These are phyloP conservation scores for Psittacula derbiana DNA, from an alignment of 2,797 vertebrate genomes.

Conservation along the genomic window DNA sequence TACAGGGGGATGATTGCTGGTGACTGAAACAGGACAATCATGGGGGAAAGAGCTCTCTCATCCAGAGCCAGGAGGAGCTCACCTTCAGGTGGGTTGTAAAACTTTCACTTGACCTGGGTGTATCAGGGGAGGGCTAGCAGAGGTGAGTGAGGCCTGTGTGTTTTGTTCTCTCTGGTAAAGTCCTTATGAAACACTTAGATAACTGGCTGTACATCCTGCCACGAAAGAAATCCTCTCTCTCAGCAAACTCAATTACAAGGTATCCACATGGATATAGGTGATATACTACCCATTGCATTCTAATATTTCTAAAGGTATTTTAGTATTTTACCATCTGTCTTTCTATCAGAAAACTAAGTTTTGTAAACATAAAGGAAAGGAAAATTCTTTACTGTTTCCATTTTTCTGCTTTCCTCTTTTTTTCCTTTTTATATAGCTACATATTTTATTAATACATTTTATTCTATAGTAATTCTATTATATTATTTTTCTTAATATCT, in stretches of 20 bases:
- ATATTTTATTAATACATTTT: neutral
- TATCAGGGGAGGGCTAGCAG: neutral
- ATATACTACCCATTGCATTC: neutral
- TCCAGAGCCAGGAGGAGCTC: neutral
- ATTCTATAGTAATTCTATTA: neutral
- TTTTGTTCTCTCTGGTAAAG: neutral
- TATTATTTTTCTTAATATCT: neutral
- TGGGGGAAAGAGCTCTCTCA: neutral
- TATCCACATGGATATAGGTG: neutral
- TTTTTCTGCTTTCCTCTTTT: neutral
- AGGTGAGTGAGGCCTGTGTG: neutral
- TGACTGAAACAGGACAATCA: rapidly evolving
- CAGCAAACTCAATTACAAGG: neutral
- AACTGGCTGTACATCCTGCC: neutral
- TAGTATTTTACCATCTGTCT: neutral
- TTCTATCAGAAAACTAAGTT: neutral
- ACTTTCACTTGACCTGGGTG: neutral
- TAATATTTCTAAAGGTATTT: neutral
- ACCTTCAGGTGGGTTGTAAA: neutral
- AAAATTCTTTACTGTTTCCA: neutral
- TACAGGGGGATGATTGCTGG: neutral
- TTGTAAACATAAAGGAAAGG: neutral
- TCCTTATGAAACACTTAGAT: neutral
- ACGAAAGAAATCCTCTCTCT: neutral
- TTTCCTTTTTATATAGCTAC: neutral